phyloP scores from a whole-genome alignment of 2,797 vertebrate genomes.

The Anguilla pacifica region DNA sequence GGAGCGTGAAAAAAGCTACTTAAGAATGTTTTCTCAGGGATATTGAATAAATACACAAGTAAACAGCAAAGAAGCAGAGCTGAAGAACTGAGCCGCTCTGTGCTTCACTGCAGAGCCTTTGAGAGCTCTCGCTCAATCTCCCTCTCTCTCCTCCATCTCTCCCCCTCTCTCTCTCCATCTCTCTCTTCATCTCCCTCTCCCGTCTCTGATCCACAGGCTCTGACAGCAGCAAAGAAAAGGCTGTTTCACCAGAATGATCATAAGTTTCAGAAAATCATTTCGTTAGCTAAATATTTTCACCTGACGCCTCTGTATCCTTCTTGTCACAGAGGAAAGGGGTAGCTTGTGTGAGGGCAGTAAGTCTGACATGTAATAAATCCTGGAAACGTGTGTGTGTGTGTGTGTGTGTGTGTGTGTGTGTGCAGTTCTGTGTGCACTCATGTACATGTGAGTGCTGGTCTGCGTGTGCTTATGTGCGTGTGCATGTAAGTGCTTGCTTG shows the following conservation, averaged over 20 bases:
- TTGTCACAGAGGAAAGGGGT: background rate
- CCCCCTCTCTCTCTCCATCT: background rate
- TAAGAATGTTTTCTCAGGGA: conserved; percentile 27
- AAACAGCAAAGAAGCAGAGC: background rate
- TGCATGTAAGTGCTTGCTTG: no score
- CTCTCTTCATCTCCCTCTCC: background rate
- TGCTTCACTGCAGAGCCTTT: background rate
- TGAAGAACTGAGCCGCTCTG: background rate
- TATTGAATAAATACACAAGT: conserved; percentile 12
- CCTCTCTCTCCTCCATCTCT: background rate
- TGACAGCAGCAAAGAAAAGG: background rate
- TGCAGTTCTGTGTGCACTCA: background rate
- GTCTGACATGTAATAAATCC: background rate
- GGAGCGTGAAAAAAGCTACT: conserved; percentile 15
- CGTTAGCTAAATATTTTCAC: background rate
- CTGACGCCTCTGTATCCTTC: background rate
- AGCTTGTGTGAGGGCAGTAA: background rate
- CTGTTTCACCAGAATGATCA: conserved; percentile 15
- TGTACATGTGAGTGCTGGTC: conserved; percentile 26
- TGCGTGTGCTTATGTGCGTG: background rate
- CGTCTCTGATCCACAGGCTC: background rate
- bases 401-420: conserved; percentile 3
- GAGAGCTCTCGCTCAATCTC: background rate
- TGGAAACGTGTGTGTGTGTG: background rate
- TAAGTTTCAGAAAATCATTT: conserved; percentile 17